Conservation (phyloP, 2,888 invertebrate genomes). For the Portevinia maculata region DNA sequence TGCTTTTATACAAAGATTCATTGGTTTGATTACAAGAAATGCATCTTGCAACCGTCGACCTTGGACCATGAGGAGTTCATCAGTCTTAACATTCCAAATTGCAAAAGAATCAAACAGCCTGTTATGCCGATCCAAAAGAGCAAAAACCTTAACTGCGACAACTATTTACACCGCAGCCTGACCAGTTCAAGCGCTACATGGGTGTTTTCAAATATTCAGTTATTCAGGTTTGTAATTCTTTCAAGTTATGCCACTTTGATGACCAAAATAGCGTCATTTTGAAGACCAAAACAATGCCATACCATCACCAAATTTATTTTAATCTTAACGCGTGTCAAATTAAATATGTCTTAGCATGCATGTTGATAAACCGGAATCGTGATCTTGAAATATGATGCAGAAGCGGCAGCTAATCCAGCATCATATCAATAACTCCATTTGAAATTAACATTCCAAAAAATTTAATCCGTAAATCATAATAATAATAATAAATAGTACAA, state of each 20-base stretch:
- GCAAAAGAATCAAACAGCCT: conserved; percentile 54
- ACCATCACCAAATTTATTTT: conserved; percentile 20
- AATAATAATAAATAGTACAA: too few relatives aligned
- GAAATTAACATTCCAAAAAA: background rate
- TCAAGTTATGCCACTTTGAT: conserved; percentile 54
- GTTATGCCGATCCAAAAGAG: conserved; percentile 25
- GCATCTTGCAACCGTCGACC: conserved; percentile 38
- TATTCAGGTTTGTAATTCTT: conserved; percentile 57
- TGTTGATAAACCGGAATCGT: conserved; percentile 30
- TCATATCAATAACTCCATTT: background rate
- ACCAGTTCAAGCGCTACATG: conserved; percentile 13
- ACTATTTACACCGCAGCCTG: conserved; percentile 7
- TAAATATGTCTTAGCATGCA: conserved; percentile 35
- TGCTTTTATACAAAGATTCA: conserved; percentile 58
- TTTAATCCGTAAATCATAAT: too few relatives aligned
- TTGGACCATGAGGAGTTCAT: conserved; percentile 50
- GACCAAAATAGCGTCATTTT: conserved; percentile 44
- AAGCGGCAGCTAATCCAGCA: background rate
- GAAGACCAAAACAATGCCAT: conserved; percentile 42
- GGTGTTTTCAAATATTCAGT: conserved; percentile 60
- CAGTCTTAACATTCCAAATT: conserved; percentile 41
- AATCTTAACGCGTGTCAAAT: conserved; percentile 29
- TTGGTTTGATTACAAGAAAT: conserved; percentile 30
- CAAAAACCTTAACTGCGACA: conserved; percentile 3
- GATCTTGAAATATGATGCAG: conserved; percentile 45